Percentiles rank a stretch among this genome's conserved stretches.
phyloP scores from a whole-genome alignment of 2,113 vertebrate species.

The Dermatemys mawii region DNA sequence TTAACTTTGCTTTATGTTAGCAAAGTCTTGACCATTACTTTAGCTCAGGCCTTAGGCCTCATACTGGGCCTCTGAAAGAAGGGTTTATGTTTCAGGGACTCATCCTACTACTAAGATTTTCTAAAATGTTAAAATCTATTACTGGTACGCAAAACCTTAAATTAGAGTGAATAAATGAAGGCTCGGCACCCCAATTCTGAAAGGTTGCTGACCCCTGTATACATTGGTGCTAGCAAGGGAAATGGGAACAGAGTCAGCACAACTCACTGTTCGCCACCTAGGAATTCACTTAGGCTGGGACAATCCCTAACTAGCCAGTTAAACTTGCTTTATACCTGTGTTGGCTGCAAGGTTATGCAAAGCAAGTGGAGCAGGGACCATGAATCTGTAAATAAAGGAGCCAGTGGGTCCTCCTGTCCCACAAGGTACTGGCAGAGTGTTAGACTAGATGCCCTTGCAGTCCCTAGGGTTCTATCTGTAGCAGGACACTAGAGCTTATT shows the following conservation, averaged over 20 bases:
- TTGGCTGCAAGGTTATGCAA: background rate
- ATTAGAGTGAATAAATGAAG: too few species aligned
- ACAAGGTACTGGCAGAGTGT: background rate
- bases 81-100: too few species aligned
- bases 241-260: background rate
- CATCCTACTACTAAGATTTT: too few species aligned
- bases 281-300: rapidly evolving
- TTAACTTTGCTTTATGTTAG: too few species aligned
- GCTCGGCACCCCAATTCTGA: too few species aligned
- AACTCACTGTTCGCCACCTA: background rate
- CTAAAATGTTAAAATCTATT: too few species aligned
- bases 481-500: background rate
- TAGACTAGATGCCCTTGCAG: background rate
- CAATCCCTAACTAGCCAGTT: background rate
- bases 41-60: too few species aligned
- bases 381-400: background rate
- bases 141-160: too few species aligned
- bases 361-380: background rate
- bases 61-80: too few species aligned
- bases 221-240: rapidly evolving
- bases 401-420: background rate
- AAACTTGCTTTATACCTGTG: background rate
- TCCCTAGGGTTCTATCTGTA: background rate
- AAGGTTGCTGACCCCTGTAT: too few species aligned
- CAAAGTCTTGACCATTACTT: too few species aligned